phyloP scores from a whole-genome alignment of 64 coral and sea anemone species.

The Montipora efflorescens region DNA sequence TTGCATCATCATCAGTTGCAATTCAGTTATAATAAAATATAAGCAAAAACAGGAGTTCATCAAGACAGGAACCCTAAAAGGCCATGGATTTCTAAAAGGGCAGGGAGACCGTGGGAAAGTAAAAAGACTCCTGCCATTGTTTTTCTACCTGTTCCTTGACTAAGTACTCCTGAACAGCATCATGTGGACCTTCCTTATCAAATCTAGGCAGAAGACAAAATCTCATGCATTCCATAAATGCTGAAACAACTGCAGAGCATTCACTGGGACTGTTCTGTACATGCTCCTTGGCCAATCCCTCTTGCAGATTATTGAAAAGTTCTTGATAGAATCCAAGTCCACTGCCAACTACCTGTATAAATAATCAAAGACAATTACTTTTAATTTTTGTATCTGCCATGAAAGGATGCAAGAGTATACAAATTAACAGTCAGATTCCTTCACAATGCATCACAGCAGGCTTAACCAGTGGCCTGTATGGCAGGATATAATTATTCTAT shows the following conservation, averaged over 20 bases:
- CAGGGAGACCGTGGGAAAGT: neutral
- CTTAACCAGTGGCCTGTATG: too few relatives aligned
- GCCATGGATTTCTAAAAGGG: neutral
- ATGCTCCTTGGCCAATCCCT: conserved; percentile 67
- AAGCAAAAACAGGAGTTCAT: too few relatives aligned
- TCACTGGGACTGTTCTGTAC: conserved; percentile 81
- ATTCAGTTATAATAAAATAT: too few relatives aligned
- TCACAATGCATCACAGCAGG: too few relatives aligned
- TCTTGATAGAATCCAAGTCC: conserved; percentile 77
- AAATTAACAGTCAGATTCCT: too few relatives aligned
- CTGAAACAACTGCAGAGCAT: conserved; percentile 72
- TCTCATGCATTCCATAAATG: conserved; percentile 96
- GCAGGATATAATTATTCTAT: too few relatives aligned
- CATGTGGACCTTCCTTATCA: neutral
- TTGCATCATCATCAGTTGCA: too few relatives aligned
- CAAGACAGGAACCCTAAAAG: too few relatives aligned
- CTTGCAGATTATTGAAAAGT: conserved; percentile 76
- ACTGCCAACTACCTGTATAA: conserved; percentile 54
- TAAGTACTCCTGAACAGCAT: conserved; percentile 62
- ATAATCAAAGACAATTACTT: too few relatives aligned
- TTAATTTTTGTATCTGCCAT: too few relatives aligned
- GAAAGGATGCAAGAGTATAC: too few relatives aligned
- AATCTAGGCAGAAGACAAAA: conserved; percentile 59
- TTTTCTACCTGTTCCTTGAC: conserved; percentile 78
- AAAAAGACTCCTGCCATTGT: too few relatives aligned